Base-by-base conservation (phyloP, 2,113 vertebrate genomes). In the Carassius auratus region DNA sequence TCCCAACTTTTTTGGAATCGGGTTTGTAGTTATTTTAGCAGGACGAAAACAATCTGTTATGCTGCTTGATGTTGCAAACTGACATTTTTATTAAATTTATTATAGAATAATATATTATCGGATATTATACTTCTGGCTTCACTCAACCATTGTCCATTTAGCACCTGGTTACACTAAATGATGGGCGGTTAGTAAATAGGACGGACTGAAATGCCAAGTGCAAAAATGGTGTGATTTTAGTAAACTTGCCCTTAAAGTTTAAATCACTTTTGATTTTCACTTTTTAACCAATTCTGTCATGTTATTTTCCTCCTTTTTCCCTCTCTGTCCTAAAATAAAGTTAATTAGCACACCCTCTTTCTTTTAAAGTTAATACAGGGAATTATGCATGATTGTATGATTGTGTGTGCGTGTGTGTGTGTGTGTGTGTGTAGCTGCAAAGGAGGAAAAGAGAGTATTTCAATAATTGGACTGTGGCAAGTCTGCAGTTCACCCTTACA, bases 391-490 rank as follows among this genome's bases (percentile, higher is more conserved):
- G 62, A 48, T 14, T 13, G 33, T 57, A 45, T 55, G 78, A 30
- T 61, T 15, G 12, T 81, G 77, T 33, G 79, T 15, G 12, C 75
- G 77, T 55, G 78, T 48, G 79, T 15, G 12, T 81, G 77, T 33
- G 61, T 55, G 79, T 50, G 79, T 15, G 12, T 81, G 78, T 33
- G 5, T 36, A 33, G 66, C 14, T 36, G 61, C 81, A 66, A 52
- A 61, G 33, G 7, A 61, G 74, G 81, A 17, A 82, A 78, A 45
- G 42, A 48, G 93, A 79, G 3, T 89, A 92, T 95, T 94, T 93
- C 93, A 93, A 95, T 95, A 93, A 95, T 94, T 93, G 93, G 92
- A 92, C 91, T 91, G 92, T 90, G 90, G 92, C 91, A 89, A 89
- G 85, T 88, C 92, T 89, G 87, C 90, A 92, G 91, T 92, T 90